Evolutionary conservation across 2,888 invertebrate species (phyloP).

Genomic region (Dicranocentrus wangi): DNA sequence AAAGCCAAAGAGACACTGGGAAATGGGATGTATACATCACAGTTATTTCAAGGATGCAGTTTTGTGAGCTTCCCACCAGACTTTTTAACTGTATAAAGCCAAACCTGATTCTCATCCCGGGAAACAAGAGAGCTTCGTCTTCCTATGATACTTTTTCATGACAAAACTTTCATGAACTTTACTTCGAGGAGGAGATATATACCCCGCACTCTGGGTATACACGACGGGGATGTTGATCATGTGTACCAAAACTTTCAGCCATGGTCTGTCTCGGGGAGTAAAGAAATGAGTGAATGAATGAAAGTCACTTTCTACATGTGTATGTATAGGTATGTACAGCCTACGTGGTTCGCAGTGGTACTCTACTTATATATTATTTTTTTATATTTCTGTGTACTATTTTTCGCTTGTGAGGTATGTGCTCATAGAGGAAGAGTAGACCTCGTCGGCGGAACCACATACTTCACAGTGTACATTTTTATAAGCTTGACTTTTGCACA

Average conservation of each 20-base stretch:
- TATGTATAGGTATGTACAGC: not conserved
- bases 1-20: conserved; percentile 46
- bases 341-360: too few relatives aligned
- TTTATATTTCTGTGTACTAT: conserved; percentile 20
- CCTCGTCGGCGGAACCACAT: conserved; percentile 2
- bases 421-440: conserved; percentile 9
- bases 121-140: not conserved
- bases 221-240: conserved; percentile 23
- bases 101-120: not conserved
- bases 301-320: conserved; percentile 6
- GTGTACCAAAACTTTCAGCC: conserved; percentile 16
- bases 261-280: not conserved
- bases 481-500: conserved; percentile 59
- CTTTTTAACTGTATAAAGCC: conserved; percentile 42
- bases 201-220: conserved; percentile 1
- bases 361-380: too few relatives aligned
- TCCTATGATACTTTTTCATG: conserved; percentile 29
- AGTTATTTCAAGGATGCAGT: not conserved
- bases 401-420: conserved; percentile 8
- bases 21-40: not conserved
- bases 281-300: conserved; percentile 41
- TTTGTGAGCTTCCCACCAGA: not conserved
- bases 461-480: conserved; percentile 26
- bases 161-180: conserved; percentile 53
- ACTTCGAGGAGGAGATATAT: conserved; percentile 24